Conservation (phyloP, 2,888 invertebrate species). For the Drosophila fulvimacula region DNA sequence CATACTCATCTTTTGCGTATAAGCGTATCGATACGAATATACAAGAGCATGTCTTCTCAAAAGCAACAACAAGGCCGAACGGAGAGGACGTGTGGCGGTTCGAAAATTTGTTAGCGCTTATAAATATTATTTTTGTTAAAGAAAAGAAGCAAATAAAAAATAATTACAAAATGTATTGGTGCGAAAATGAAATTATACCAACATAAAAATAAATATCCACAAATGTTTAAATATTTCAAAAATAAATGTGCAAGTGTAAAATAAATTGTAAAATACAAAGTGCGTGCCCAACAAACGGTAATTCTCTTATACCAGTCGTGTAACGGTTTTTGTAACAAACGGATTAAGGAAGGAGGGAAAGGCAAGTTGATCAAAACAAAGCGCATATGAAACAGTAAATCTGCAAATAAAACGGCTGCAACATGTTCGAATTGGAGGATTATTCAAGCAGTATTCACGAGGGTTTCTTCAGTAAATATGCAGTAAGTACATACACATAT, state of each 20-base stretch:
- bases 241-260: conserved; percentile 24
- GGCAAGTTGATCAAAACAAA: conserved; percentile 67
- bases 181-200: conserved; percentile 13
- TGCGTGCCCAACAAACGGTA: conserved; percentile 38
- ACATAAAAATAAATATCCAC: conserved; percentile 15
- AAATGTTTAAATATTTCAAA: conserved; percentile 16
- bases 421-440: conserved; percentile 90
- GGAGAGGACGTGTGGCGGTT: conserved; percentile 43
- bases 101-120: conserved; percentile 33
- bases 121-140: conserved; percentile 36
- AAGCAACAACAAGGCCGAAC: conserved; percentile 56
- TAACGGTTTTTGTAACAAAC: conserved; percentile 48
- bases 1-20: neutral
- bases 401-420: conserved; percentile 30
- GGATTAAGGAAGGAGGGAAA: conserved; percentile 17
- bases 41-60: conserved; percentile 34
- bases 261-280: conserved; percentile 27
- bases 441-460: conserved; percentile 89
- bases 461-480: conserved; percentile 88
- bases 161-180: conserved; percentile 31
- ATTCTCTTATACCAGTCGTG: conserved; percentile 31
- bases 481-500: conserved; percentile 86
- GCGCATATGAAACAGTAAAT: conserved; percentile 45
- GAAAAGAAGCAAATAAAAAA: conserved; percentile 22
- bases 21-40: conserved; percentile 6